These are phyloP conservation scores for Leptopilina drosophilae DNA, from an alignment of 2,888 invertebrate genomes.

Conservation along the genomic window DNA sequence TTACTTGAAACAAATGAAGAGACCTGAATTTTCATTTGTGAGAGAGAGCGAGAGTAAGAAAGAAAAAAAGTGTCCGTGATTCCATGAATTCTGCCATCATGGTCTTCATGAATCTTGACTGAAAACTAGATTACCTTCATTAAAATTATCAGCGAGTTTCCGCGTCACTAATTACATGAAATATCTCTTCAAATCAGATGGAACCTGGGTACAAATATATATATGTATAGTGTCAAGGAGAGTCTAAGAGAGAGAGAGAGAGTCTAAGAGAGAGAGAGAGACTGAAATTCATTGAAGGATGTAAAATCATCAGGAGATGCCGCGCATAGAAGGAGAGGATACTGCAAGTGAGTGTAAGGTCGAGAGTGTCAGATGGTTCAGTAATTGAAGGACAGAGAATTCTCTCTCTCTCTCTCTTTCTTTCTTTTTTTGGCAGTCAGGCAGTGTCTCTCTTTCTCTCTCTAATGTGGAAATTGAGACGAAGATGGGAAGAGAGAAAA, in stretches of 20 bases:
- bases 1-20: too few relatives aligned
- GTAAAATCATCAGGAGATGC: slow-evolving; percentile 32
- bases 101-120: slow-evolving; percentile 11
- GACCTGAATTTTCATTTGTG: too few relatives aligned
- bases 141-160: slow-evolving; percentile 36
- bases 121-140: slow-evolving; percentile 25
- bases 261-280: too few relatives aligned
- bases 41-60: too few relatives aligned
- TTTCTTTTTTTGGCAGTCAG: too few relatives aligned
- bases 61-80: background rate
- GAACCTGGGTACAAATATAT: background rate
- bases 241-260: background rate
- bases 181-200: slow-evolving; percentile 18
- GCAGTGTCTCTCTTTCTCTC: too few relatives aligned
- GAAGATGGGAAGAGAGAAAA: too few relatives aligned
- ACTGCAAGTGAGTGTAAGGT: slow-evolving; percentile 52
- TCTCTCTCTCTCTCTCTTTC: too few relatives aligned
- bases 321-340: slow-evolving; percentile 20
- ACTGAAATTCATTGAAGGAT: slow-evolving; percentile 6
- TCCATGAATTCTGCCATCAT: background rate
- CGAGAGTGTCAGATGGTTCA: slow-evolving; percentile 57
- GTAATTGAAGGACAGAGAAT: slow-evolving; percentile 50
- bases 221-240: background rate
- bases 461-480: too few relatives aligned
- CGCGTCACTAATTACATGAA: slow-evolving; percentile 33